Evolutionary conservation across 2,113 vertebrate genomes (phyloP).

Genomic region (Periophthalmodon schlosseri): DNA sequence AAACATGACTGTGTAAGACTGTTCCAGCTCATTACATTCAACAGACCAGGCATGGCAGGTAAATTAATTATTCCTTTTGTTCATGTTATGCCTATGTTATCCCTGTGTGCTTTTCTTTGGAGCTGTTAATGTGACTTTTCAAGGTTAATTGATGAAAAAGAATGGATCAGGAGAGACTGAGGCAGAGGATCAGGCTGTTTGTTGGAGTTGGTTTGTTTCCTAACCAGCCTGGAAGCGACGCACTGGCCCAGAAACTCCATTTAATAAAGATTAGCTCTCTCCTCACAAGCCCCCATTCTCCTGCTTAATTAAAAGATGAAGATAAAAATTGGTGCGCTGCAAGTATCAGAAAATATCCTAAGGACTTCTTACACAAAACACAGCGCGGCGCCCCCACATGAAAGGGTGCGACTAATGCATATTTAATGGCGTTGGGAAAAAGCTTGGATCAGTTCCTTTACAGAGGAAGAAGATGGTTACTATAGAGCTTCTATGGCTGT

Average conservation of each 20-base stretch:
- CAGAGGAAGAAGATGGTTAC: conserved; percentile 45
- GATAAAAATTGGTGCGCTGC: conserved; percentile 68
- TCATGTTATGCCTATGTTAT: conserved; percentile 23
- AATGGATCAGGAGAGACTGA: conserved; percentile 41
- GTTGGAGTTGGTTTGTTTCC: conserved; percentile 55
- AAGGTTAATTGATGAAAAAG: conserved; percentile 70
- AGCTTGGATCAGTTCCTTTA: conserved; percentile 69
- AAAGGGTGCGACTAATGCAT: conserved; percentile 74
- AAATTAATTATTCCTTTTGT: conserved; percentile 45
- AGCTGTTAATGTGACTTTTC: conserved; percentile 26
- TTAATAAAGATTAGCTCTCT: conserved; percentile 79
- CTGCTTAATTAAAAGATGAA: conserved; percentile 76
- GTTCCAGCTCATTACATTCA: conserved; percentile 28
- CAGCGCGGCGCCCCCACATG: conserved; percentile 64
- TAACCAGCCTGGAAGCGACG: conserved; percentile 64
- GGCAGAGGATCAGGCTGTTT: conserved; percentile 33
- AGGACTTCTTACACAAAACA: conserved; percentile 61
- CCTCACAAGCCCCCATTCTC: conserved; percentile 69
- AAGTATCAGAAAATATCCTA: conserved; percentile 69
- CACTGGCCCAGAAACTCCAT: conserved; percentile 77
- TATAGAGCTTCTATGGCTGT: conserved; percentile 51
- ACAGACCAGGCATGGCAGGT: conserved; percentile 44
- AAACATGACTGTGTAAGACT: conserved; percentile 12
- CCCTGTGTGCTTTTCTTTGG: conserved; percentile 35
- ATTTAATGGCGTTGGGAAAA: conserved; percentile 71